Percentiles rank a stretch among this genome's conserved stretches.
phyloP scores from a whole-genome alignment of 2,113 vertebrate genomes.

The Serilophus lunatus region DNA sequence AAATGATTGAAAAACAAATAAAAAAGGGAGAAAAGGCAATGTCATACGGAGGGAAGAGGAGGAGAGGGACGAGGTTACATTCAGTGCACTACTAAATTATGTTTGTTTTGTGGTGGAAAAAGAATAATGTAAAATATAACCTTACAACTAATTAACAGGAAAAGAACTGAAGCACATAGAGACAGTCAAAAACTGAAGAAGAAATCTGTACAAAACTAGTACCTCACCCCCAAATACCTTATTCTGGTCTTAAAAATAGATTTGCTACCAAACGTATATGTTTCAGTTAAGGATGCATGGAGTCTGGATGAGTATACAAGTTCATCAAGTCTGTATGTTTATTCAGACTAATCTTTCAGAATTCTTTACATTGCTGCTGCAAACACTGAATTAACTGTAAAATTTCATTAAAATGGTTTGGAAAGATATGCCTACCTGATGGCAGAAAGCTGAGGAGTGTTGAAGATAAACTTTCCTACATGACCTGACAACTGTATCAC shows the following conservation, averaged over 20 bases:
- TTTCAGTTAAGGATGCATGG: not conserved
- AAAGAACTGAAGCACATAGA: not conserved
- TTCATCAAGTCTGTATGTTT: not conserved
- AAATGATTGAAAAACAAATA: not conserved
- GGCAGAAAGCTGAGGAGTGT: not conserved
- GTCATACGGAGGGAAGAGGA: not conserved
- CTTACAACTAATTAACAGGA: not conserved
- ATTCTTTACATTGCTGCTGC: not conserved
- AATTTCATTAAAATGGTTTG: not conserved
- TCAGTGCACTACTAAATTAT: not conserved
- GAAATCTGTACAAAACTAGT: not conserved
- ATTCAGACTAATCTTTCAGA: not conserved
- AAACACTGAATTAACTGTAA: not conserved
- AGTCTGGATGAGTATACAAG: not conserved
- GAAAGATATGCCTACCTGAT: not conserved
- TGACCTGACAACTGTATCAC: not conserved
- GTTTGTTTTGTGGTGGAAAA: not conserved
- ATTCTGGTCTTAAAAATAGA: not conserved
- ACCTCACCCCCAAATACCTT: not conserved
- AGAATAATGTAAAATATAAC: not conserved
- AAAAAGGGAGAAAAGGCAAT: not conserved
- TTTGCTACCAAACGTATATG: not conserved
- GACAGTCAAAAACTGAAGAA: not conserved
- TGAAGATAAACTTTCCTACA: not conserved
- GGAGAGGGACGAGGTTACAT: not conserved